A percentile compares a stretch with the other conserved stretches of the same genome.
Evolutionary conservation across 2,797 vertebrate species (phyloP).

Genomic region (Sebastes hubbsi): DNA sequence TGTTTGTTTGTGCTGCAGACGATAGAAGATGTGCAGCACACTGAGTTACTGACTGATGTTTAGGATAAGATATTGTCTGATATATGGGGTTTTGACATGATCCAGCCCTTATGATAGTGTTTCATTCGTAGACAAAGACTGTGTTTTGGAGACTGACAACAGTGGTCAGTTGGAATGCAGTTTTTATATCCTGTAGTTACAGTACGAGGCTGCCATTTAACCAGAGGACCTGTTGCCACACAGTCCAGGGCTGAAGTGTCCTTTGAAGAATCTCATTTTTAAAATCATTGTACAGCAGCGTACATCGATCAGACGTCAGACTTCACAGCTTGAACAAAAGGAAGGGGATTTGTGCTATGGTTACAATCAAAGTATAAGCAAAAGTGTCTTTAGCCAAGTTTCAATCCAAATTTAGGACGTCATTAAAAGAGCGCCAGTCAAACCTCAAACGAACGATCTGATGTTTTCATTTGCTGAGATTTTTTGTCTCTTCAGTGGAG

Average conservation of each 20-base stretch:
- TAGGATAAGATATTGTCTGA: constrained; percentile 17
- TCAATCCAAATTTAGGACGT: neutral
- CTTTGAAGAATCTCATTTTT: neutral
- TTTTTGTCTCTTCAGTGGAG: too few relatives aligned
- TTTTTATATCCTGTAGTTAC: constrained; percentile 28
- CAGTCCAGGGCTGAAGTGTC: neutral
- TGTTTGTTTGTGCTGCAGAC: neutral
- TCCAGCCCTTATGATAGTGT: constrained; percentile 4
- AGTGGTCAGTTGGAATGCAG: constrained; percentile 13
- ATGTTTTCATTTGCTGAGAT: neutral
- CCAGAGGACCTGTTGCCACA: neutral
- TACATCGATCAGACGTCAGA: neutral
- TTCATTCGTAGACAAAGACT: constrained; percentile 28
- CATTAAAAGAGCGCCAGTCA: neutral
- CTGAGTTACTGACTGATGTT: neutral
- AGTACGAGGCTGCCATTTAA: neutral
- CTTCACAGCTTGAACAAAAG: neutral
- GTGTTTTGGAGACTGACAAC: constrained; percentile 25
- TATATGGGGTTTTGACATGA: neutral
- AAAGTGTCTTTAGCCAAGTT: neutral
- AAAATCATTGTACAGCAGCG: neutral
- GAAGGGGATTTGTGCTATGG: neutral
- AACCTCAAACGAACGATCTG: neutral
- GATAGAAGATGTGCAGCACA: constrained; percentile 8
- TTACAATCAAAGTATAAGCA: neutral